Percentiles rank a stretch among this genome's conserved stretches.
These are phyloP conservation scores for Luffia ferchaultella DNA, from an alignment of 2,888 invertebrate genomes.

Conservation along the genomic window DNA sequence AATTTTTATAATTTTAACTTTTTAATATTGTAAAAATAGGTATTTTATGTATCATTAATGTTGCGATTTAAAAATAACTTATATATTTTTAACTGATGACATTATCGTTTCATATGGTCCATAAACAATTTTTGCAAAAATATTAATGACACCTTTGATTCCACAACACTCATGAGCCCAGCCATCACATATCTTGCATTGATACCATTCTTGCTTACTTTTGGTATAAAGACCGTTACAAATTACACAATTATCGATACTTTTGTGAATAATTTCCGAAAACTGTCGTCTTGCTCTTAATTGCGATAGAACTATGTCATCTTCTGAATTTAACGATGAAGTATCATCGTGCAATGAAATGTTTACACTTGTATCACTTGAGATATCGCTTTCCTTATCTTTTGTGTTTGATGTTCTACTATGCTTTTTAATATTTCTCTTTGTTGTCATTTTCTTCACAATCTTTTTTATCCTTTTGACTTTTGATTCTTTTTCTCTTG, in stretches of 20 bases:
- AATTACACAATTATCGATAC: slow-evolving; percentile 1
- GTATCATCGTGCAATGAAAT: background rate
- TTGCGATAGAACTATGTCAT: slow-evolving; percentile 1
- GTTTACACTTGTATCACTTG: background rate
- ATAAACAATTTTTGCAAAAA: background rate
- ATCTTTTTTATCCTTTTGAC: background rate
- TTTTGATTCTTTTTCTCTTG: background rate
- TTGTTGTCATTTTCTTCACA: slow-evolving; percentile 1
- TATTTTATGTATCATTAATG: background rate
- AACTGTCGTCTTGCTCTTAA: slow-evolving; percentile 1
- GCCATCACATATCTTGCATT: slow-evolving; percentile 5
- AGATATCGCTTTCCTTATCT: background rate
- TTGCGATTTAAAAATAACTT: background rate
- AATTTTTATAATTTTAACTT: background rate
- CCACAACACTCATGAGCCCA: slow-evolving; percentile 5
- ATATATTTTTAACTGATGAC: background rate
- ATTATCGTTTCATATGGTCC: background rate
- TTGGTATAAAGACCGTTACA: background rate
- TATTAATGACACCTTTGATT: slow-evolving; percentile 4
- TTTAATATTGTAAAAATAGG: background rate
- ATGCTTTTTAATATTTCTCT: background rate
- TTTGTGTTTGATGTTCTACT: slow-evolving; percentile 1
- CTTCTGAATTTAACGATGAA: background rate
- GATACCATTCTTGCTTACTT: slow-evolving; percentile 3
- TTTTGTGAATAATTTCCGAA: background rate